Evolutionary conservation across 2,113 vertebrate species (phyloP).

Genomic region (Penelope pileata): DNA sequence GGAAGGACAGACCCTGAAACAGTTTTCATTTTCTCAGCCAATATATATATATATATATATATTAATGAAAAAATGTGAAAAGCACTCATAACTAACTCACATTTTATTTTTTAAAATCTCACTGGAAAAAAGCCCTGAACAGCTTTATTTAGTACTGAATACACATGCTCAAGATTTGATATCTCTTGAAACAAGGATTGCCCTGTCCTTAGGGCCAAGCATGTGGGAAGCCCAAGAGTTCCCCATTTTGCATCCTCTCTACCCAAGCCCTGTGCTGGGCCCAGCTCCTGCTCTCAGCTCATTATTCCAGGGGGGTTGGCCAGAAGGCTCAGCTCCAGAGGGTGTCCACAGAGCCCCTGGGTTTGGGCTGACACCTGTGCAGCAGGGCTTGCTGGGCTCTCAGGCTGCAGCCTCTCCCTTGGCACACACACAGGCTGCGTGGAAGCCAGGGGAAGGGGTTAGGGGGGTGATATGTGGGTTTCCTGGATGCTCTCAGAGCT

Average conservation of each 20-base stretch:
- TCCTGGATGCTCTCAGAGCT: background rate
- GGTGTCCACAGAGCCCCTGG: background rate
- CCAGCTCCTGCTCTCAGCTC: background rate
- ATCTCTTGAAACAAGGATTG: background rate
- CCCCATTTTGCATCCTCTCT: rapidly evolving
- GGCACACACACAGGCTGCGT: background rate
- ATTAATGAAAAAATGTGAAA: background rate
- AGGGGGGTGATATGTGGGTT: background rate
- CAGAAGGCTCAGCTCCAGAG: background rate
- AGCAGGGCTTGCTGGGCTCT: background rate
- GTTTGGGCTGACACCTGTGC: background rate
- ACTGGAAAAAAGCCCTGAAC: background rate
- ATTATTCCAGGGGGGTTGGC: background rate
- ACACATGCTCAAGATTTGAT: background rate
- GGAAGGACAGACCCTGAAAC: background rate
- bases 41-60: rapidly evolving
- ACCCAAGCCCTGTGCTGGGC: background rate
- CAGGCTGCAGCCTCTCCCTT: rapidly evolving
- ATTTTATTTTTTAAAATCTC: background rate
- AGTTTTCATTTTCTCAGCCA: background rate
- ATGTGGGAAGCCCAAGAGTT: rapidly evolving
- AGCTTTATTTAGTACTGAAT: background rate
- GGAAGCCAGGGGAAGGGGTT: background rate
- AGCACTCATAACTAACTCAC: background rate
- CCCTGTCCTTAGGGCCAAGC: background rate